Conservation (phyloP, 2,113 vertebrate genomes). For the Poeciliopsis turrubarensis region DNA sequence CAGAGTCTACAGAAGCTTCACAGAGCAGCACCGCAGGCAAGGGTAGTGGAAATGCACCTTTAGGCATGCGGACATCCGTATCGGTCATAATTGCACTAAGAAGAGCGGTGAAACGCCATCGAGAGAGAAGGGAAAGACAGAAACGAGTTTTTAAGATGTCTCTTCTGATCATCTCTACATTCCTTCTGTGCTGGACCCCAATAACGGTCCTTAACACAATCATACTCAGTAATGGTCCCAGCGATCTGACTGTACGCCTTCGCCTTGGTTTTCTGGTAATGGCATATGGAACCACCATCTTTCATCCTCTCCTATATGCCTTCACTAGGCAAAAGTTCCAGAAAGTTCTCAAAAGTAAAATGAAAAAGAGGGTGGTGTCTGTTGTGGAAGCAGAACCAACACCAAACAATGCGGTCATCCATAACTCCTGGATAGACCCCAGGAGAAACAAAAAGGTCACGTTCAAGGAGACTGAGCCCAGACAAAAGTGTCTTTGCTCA, state of each 20-base stretch:
- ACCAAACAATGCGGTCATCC: conserved; percentile 92
- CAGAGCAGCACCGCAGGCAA: conserved; percentile 83
- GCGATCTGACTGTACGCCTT: conserved; percentile 89
- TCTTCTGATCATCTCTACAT: conserved; percentile 94
- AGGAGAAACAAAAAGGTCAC: conserved; percentile 91
- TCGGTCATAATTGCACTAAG: conserved; percentile 95
- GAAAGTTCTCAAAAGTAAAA: conserved; percentile 96
- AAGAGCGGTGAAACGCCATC: conserved; percentile 91
- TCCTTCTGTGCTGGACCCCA: conserved; percentile 97
- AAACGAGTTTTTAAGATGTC: conserved; percentile 96
- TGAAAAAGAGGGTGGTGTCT: conserved; percentile 96
- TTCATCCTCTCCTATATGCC: conserved; percentile 94
- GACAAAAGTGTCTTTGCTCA: conserved; percentile 90
- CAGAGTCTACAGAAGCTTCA: conserved; percentile 85
- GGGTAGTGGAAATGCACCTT: conserved; percentile 81
- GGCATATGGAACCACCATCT: conserved; percentile 96
- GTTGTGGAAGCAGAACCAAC: conserved; percentile 92
- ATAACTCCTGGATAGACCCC: conserved; percentile 94
- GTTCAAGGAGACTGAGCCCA: conserved; percentile 88
- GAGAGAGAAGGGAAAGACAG: conserved; percentile 90
- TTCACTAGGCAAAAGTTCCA: conserved; percentile 98
- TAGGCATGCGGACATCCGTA: conserved; percentile 92
- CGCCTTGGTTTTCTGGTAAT: conserved; percentile 94
- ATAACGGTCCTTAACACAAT: conserved; percentile 94
- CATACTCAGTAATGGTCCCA: conserved; percentile 92